These are phyloP conservation scores for Oryzias woworae DNA, from an alignment of 2,113 vertebrate species.

Conservation along the genomic window DNA sequence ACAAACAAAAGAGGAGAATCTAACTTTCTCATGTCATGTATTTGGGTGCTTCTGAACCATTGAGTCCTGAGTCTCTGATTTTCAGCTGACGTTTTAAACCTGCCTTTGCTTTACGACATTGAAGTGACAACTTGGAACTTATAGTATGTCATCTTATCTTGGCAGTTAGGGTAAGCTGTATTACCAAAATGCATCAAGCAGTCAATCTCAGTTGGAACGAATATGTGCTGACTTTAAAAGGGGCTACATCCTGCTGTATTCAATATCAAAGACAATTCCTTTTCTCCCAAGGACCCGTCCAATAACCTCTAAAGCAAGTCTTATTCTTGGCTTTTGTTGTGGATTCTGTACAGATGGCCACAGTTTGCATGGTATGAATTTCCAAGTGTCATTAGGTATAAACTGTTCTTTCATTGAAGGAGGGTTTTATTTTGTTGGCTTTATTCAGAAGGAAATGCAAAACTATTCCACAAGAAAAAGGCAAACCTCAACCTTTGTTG, in stretches of 20 bases:
- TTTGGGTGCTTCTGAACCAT: too few species aligned
- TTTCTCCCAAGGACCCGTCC: constrained; percentile 15
- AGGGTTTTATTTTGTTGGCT: too few species aligned
- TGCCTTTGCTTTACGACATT: constrained; percentile 26
- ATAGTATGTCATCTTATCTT: constrained; percentile 23
- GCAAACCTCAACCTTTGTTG: constrained; percentile 8
- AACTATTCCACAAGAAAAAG: too few species aligned
- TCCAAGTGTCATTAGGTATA: too few species aligned
- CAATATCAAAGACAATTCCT: constrained; percentile 49
- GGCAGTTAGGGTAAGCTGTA: constrained; percentile 29
- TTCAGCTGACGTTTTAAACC: constrained; percentile 24
- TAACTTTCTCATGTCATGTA: too few species aligned
- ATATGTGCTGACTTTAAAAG: constrained; percentile 44
- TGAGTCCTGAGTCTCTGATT: constrained; percentile 2
- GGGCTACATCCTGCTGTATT: constrained; percentile 17
- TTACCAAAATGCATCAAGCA: constrained; percentile 33
- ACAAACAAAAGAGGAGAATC: too few species aligned
- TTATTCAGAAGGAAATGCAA: too few species aligned
- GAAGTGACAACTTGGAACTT: constrained; percentile 15
- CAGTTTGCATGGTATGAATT: too few species aligned
- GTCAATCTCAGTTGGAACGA: constrained; percentile 50
- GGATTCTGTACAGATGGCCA: too few species aligned
- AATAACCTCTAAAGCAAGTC: constrained; percentile 63
- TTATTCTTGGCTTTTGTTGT: constrained; percentile 21
- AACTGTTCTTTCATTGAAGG: too few species aligned